A percentile compares a stretch with the other conserved stretches of the same genome.
These are phyloP conservation scores for Apamea monoglypha DNA, from an alignment of 2,888 invertebrate genomes.

Conservation along the genomic window DNA sequence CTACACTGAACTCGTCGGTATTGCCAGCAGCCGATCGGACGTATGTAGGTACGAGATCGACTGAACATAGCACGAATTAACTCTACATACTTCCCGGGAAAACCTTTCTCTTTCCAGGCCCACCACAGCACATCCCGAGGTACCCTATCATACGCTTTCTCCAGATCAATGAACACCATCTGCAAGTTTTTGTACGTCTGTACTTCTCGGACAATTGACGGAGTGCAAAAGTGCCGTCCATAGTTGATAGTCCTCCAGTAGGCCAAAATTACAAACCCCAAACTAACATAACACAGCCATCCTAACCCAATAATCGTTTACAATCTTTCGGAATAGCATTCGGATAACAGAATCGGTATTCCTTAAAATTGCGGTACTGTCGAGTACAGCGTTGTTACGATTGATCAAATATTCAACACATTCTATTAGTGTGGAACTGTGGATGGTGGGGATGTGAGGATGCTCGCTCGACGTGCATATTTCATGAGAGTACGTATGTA, in stretches of 20 bases:
- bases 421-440: conserved; percentile 59
- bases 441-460: not conserved
- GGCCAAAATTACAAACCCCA: conserved; percentile 5
- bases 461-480: conserved; percentile 54
- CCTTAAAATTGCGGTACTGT: conserved; percentile 49
- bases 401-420: conserved; percentile 71
- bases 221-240: too few species aligned
- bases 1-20: too few species aligned
- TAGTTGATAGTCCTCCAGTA: conserved; percentile 12
- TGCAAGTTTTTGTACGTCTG: too few species aligned
- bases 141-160: too few species aligned
- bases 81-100: too few species aligned
- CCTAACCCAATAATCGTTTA: conserved; percentile 51
- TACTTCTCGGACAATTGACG: too few species aligned
- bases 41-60: too few species aligned
- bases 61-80: too few species aligned
- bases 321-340: conserved; percentile 47
- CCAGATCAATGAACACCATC: too few species aligned
- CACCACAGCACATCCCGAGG: too few species aligned
- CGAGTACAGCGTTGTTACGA: conserved; percentile 45
- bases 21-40: too few species aligned
- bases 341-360: conserved; percentile 43
- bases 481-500: conserved; percentile 55
- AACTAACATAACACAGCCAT: conserved; percentile 20
- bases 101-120: too few species aligned